Conservation (phyloP, 2,888 invertebrate species). For the Bursaphelenchus okinawaensis region DNA sequence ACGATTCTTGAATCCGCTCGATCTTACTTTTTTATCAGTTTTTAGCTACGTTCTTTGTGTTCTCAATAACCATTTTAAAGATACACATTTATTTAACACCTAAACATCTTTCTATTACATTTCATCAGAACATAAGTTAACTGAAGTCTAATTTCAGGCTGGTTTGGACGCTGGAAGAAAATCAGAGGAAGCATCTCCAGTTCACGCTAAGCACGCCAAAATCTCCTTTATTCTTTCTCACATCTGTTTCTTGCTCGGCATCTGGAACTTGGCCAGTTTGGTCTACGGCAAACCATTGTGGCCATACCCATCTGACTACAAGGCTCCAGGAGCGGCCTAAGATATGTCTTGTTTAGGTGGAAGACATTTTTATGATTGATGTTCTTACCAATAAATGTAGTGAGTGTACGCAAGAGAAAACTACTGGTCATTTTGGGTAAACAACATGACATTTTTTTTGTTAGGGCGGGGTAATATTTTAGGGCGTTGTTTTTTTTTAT, state of each 20-base stretch:
- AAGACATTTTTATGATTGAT: neutral
- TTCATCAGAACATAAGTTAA: no score
- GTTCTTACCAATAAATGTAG: neutral
- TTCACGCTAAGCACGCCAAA: slow-evolving; percentile 36
- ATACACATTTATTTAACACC: neutral
- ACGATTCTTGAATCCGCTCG: no score
- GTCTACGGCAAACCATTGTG: slow-evolving; percentile 44
- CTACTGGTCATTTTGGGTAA: no score
- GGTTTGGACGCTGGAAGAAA: slow-evolving; percentile 53
- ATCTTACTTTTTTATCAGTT: no score
- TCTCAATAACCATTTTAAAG: no score
- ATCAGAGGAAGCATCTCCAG: slow-evolving; percentile 48
- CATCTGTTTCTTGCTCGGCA: slow-evolving; percentile 33
- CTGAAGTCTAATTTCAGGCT: slow-evolving; percentile 32
- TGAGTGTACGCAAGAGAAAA: no score
- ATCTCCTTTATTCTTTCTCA: slow-evolving; percentile 36
- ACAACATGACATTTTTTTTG: neutral
- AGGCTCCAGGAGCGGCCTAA: neutral
- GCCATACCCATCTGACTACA: slow-evolving; percentile 27
- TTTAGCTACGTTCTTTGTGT: no score
- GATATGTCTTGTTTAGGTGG: neutral
- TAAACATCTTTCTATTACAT: no score
- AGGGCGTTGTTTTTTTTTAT: neutral
- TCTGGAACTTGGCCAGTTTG: slow-evolving; percentile 46
- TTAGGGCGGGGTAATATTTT: neutral